phyloP scores from a whole-genome alignment of 2,797 vertebrate species.

The Parauchenoglanis ngamensis region DNA sequence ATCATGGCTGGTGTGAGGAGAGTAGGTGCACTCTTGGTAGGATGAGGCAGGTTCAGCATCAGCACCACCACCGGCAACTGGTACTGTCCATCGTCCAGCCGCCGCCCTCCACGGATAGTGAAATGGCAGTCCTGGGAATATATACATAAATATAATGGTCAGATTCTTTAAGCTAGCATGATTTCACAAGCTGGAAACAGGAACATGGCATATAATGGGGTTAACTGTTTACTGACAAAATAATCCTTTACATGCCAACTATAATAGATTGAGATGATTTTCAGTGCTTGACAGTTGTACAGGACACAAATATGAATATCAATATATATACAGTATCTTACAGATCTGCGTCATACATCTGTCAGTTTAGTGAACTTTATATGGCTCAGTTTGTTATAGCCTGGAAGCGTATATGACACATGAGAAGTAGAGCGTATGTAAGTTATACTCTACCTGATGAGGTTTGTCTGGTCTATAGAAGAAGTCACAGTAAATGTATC shows the following conservation, averaged over 20 bases:
- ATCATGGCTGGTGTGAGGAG: slow-evolving; percentile 93
- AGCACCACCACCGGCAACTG: slow-evolving; percentile 94
- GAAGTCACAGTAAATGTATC: slow-evolving; percentile 98
- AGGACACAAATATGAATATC: neutral
- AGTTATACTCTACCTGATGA: slow-evolving; percentile 82
- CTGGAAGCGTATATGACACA: neutral
- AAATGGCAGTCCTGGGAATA: slow-evolving; percentile 91
- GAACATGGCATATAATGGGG: neutral
- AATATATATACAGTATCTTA: too few relatives aligned
- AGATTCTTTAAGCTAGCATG: neutral
- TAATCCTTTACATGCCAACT: neutral
- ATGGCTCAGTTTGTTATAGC: slow-evolving; percentile 14
- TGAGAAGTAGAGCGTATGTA: neutral
- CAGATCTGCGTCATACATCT: neutral
- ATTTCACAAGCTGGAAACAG: neutral
- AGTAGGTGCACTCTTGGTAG: slow-evolving; percentile 77
- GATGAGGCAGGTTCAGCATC: slow-evolving; percentile 89
- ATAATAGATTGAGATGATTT: neutral
- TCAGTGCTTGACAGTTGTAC: neutral
- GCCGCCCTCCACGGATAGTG: slow-evolving; percentile 91
- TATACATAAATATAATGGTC: neutral
- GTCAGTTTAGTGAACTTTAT: neutral
- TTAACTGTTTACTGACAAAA: neutral
- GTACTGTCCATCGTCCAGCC: slow-evolving; percentile 82
- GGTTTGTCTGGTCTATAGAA: slow-evolving; percentile 91